These are phyloP conservation scores for Lithophane leautieri DNA, from an alignment of 2,888 invertebrate genomes.

Conservation along the genomic window DNA sequence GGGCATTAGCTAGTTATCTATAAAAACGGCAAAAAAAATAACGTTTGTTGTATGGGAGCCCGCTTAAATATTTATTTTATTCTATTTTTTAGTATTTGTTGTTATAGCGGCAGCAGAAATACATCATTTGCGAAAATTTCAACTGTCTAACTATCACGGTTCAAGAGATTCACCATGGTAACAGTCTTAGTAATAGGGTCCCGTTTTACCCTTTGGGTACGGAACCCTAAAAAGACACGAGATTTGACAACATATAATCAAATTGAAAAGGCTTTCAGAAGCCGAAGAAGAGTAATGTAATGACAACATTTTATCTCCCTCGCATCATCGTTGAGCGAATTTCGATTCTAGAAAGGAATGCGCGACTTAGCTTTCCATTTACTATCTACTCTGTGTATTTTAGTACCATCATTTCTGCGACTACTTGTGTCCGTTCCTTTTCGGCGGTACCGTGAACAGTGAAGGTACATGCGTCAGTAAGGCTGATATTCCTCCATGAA, in stretches of 20 bases:
- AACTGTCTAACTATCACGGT: too few relatives aligned
- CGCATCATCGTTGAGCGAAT: neutral
- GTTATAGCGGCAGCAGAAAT: too few relatives aligned
- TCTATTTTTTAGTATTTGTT: too few relatives aligned
- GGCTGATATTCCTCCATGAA: slow-evolving; percentile 97
- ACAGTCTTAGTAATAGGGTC: too few relatives aligned
- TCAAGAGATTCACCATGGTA: too few relatives aligned
- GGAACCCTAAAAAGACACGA: too few relatives aligned
- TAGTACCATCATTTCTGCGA: neutral
- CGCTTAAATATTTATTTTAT: too few relatives aligned
- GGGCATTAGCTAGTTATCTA: too few relatives aligned
- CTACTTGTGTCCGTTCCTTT: slow-evolving; percentile 65
- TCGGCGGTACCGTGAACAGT: slow-evolving; percentile 82
- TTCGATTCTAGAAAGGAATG: neutral
- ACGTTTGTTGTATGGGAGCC: too few relatives aligned
- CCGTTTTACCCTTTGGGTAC: too few relatives aligned
- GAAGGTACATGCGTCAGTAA: slow-evolving; percentile 92
- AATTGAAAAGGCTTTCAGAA: neutral
- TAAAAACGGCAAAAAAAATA: too few relatives aligned
- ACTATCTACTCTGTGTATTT: slow-evolving; percentile 31
- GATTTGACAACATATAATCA: neutral
- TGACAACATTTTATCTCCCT: neutral
- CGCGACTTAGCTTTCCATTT: slow-evolving; percentile 22
- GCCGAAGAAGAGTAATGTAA: neutral
- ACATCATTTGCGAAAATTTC: too few relatives aligned